Evolutionary conservation across 2,797 vertebrate species (phyloP), one percentile per base, ranked within the genome.

Genomic region (Acipenser transmontanus): DNA sequence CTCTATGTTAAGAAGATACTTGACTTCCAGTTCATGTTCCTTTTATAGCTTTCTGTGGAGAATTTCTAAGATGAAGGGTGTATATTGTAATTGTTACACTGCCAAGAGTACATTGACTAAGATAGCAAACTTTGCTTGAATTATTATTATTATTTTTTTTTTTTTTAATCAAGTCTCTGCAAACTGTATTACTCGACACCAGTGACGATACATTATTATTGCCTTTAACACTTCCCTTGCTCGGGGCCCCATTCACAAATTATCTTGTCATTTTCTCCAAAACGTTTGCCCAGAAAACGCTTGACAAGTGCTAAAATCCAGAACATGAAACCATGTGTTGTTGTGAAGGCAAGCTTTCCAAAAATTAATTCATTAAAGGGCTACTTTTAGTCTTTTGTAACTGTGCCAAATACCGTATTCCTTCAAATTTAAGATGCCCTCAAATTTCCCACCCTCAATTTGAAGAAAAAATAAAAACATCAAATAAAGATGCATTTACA

Each of bases 281-380:
- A 90, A 91, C 90, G 87, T 89, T 90, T 91, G 87, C 88, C 88
- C 87, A 80, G 13, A 91, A 89, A 90, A 90, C 86, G 85, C 88
- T 85, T 91, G 89, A 89, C 90, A 91, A 91, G 88, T 90, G 89
- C 88, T 89, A 89, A 91, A 89, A 91, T 84, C 89, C 88, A 91
- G 89, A 89, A 90, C 88, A 90, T 89, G 87, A 91, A 91, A 91
- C 90, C 88, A 90, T 90, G 89, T 91, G 88, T 89, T 91, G 89
- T 91, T 91, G 87, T 90, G 88, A 91, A 89, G 88, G 88, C 87
- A 88, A 86, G 84, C 90, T 88, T 91, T 88, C 89, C 88, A 90
- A 89, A 90, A 89, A 88, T 91, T 88, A 90, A 88, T 90, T 91
- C 90, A 89, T 90, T 91, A 89, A 91, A 88, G 89, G 88, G 89